Evolutionary conservation across 2,113 vertebrate genomes (phyloP).

Genomic region (Entosphenus tridentatus): DNA sequence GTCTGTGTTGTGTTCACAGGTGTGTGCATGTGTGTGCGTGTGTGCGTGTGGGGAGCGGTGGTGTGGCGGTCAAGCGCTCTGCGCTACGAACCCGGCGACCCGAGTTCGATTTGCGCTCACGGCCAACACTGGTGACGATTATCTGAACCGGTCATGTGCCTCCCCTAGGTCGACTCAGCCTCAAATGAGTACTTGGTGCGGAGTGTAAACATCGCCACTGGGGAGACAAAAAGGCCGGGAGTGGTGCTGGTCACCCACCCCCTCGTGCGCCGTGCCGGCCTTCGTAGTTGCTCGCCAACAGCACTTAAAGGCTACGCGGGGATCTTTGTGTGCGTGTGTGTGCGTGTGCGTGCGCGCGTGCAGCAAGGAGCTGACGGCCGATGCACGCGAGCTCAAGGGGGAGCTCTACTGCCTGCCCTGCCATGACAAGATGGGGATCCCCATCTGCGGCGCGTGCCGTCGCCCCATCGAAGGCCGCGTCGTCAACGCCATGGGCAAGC

Average conservation of each 20-base stretch:
- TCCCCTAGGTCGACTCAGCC: too few relatives aligned
- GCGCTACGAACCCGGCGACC: too few relatives aligned
- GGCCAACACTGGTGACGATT: too few relatives aligned
- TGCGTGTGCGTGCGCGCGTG: not conserved
- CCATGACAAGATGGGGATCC: conserved; percentile 95
- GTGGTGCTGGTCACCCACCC: too few relatives aligned
- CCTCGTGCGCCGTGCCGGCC: too few relatives aligned
- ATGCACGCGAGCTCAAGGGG: conserved; percentile 76
- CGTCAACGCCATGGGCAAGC: conserved; percentile 95
- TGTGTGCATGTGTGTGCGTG: not conserved
- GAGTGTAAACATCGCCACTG: too few relatives aligned
- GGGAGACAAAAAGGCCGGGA: too few relatives aligned
- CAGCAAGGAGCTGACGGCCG: conserved; percentile 85
- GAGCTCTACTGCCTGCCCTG: conserved; percentile 89
- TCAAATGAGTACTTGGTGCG: too few relatives aligned
- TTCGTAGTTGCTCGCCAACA: not conserved
- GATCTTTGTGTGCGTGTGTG: not conserved
- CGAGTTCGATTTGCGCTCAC: too few relatives aligned
- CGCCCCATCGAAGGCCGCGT: conserved; percentile 87
- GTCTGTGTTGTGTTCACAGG: not conserved
- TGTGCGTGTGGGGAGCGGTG: not conserved
- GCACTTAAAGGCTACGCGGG: not conserved
- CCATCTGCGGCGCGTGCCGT: conserved; percentile 82
- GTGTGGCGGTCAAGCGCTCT: too few relatives aligned
- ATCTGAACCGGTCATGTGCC: too few relatives aligned